Base-by-base conservation (phyloP, 2,797 vertebrate species). In the Mallotus villosus region DNA sequence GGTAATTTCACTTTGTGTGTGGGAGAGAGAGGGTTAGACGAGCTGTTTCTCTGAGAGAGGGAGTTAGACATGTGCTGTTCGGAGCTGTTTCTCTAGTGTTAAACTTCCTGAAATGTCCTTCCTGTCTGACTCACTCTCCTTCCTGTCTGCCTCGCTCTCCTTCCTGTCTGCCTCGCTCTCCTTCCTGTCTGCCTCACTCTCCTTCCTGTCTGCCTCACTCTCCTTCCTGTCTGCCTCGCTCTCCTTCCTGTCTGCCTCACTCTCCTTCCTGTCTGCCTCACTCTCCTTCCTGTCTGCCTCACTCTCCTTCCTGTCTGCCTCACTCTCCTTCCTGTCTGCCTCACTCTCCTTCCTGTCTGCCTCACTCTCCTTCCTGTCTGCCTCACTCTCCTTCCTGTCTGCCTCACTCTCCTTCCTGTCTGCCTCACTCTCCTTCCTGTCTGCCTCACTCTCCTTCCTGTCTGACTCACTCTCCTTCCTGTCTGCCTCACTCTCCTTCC, bases 61-160 rank as follows among this genome's bases (percentile, higher is more conserved):
- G 62, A 74, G 75, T 65, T 64, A 66, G 41, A 60, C 29, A 63
- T 65, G 27, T 25, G 25, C 27, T 67, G 74, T 78, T 69, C 25
- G 59, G 57, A 27, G 17, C 21, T 78, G 21, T 73, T 32, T 58
- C 63, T 77, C 32, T 79, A 59, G 63, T 76, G 71, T 64, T 57
- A 25, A 37, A 62, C 67, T 69, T 79, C 68, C 49, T 81, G 8
- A 76, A 73, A 73, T 69, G 64, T 46, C 41, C 41, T 46, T 46
- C 12, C 73, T 70, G 64, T 79, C 32, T 70, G 77, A 79, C 68
- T 58, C 49, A 22, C 58, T 62, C 67, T 46, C 41, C 41, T 46
- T 46, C 12, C 73, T 70, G 64, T 79, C 32, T 70, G 77, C 79
- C 68, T 58, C 49, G 27, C 58, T 62, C 67, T 46, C 41, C 41